These are phyloP conservation scores for Theodoxus fluviatilis DNA, from an alignment of 2,888 invertebrate species.

Conservation along the genomic window DNA sequence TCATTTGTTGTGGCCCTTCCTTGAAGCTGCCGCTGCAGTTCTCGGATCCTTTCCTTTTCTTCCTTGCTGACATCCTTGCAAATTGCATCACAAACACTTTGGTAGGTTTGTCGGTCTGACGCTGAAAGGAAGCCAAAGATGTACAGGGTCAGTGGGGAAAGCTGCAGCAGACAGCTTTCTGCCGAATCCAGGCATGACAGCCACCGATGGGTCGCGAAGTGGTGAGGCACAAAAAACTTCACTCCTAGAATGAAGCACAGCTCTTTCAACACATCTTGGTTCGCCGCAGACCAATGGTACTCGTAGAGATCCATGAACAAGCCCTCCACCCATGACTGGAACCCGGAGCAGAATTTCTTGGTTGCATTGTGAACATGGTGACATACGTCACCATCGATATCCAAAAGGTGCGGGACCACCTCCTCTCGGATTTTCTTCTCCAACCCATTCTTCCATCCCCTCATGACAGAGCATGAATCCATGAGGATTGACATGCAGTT, in stretches of 20 bases:
- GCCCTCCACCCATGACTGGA: neutral
- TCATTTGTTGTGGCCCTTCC: no score
- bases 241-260: neutral
- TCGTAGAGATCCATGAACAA: neutral
- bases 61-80: neutral
- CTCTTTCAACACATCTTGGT: neutral
- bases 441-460: constrained; percentile 22
- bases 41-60: no score
- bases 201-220: neutral
- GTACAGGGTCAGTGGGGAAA: neutral
- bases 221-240: neutral
- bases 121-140: neutral
- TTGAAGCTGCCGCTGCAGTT: no score
- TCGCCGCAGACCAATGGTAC: neutral
- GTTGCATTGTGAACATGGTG: constrained; percentile 12
- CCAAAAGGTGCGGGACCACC: neutral
- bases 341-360: neutral
- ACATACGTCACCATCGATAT: neutral
- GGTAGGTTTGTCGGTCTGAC: neutral
- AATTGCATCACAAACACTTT: neutral
- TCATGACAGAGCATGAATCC: constrained; percentile 27
- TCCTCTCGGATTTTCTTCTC: constrained; percentile 1
- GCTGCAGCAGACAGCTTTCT: neutral
- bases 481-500: constrained; percentile 23
- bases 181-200: neutral